Conservation (phyloP, 2,888 invertebrate genomes). For the Polia nebulosa region DNA sequence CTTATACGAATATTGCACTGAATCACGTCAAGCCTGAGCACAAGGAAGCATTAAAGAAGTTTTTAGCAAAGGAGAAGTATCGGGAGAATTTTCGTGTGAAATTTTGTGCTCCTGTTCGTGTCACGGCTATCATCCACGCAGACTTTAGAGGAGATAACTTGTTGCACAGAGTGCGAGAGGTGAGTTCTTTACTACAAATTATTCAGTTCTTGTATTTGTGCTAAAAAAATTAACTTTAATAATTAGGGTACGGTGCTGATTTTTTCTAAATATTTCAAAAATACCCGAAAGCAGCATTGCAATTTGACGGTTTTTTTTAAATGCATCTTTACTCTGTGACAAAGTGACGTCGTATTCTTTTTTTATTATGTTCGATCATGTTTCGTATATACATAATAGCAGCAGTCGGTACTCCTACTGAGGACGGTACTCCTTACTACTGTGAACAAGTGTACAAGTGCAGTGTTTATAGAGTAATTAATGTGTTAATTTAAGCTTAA, state of each 20-base stretch:
- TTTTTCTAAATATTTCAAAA: too few relatives aligned
- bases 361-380: too few relatives aligned
- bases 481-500: too few relatives aligned
- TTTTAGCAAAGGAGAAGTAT: constrained; percentile 45
- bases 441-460: too few relatives aligned
- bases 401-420: too few relatives aligned
- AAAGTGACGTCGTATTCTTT: not conserved
- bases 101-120: constrained; percentile 52
- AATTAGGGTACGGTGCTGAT: too few relatives aligned
- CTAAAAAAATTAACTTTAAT: too few relatives aligned
- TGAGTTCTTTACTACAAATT: constrained; percentile 38
- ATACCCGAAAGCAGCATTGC: not conserved
- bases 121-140: constrained; percentile 67
- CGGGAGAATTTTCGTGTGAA: constrained; percentile 37
- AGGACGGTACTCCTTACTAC: too few relatives aligned
- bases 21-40: constrained; percentile 64
- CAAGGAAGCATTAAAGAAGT: constrained; percentile 63
- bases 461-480: too few relatives aligned
- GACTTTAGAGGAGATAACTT: constrained; percentile 72
- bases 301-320: not conserved
- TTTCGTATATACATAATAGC: too few relatives aligned
- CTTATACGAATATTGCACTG: constrained; percentile 44
- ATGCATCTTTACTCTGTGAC: not conserved
- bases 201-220: too few relatives aligned
- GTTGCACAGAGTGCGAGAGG: constrained; percentile 64